Percentiles rank a stretch among this genome's conserved stretches.
phyloP scores from a whole-genome alignment of 2,113 vertebrate species.

The Chaetura pelagica region DNA sequence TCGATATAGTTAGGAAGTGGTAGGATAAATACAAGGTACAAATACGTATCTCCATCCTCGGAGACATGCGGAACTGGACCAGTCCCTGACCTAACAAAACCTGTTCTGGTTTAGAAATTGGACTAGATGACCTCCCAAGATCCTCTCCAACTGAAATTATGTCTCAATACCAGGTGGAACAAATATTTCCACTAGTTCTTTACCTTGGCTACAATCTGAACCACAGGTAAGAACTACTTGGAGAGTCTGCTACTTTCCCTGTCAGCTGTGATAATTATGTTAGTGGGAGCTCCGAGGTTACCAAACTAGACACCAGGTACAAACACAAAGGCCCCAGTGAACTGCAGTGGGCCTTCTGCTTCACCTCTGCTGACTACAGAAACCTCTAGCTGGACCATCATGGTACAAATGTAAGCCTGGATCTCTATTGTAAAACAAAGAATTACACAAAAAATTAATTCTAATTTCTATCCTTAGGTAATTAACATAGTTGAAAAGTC shows the following conservation, averaged over 20 bases:
- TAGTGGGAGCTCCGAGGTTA: neutral
- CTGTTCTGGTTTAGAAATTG: rapidly evolving
- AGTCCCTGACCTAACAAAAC: neutral
- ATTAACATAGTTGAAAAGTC: neutral
- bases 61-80: neutral
- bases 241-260: neutral
- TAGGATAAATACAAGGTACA: neutral
- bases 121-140: neutral
- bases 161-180: neutral
- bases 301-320: neutral
- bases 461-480: neutral
- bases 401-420: neutral
- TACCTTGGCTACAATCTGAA: neutral
- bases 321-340: rapidly evolving
- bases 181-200: neutral
- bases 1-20: rapidly evolving
- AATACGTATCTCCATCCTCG: neutral
- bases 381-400: neutral
- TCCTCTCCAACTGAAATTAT: neutral
- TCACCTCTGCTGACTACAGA: neutral
- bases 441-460: neutral
- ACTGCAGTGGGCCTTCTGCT: neutral
- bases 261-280: too few species aligned
- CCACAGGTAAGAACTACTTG: neutral
- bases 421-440: neutral